Evolutionary conservation across 2,888 invertebrate species (phyloP).

Genomic region (Cotesia congregata): DNA sequence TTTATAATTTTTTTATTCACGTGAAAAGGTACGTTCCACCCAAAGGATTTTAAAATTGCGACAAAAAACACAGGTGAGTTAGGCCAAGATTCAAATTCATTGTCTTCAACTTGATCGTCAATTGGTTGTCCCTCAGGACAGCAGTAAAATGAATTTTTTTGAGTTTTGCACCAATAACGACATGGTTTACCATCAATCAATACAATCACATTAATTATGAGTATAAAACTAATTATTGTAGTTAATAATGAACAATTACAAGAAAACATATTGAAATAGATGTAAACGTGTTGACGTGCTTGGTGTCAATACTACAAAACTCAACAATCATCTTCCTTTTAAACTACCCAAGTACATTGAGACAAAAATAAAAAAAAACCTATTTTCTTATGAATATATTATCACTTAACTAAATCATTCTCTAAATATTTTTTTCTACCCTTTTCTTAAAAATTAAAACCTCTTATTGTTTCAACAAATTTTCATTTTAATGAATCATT

Average conservation of each 20-base stretch:
- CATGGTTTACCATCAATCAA: conserved; percentile 41
- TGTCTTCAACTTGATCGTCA: conserved; percentile 40
- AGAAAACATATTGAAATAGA: neutral
- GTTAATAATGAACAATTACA: neutral
- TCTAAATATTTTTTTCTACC: too few species aligned
- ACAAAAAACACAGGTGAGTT: neutral
- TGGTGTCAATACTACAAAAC: neutral
- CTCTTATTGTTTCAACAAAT: neutral
- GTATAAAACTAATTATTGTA: neutral
- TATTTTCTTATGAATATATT: neutral
- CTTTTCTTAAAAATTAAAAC: too few species aligned
- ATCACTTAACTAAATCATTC: neutral
- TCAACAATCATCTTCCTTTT: neutral
- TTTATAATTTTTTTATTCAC: conserved; percentile 16
- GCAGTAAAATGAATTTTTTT: conserved; percentile 53
- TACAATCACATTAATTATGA: neutral
- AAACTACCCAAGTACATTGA: neutral
- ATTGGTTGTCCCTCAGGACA: conserved; percentile 51
- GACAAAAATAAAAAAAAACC: neutral
- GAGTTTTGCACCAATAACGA: conserved; percentile 56
- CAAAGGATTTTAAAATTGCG: conserved; percentile 13
- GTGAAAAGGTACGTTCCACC: conserved; percentile 17
- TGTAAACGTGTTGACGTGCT: neutral
- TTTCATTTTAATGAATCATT: neutral
- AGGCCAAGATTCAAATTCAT: conserved; percentile 45